A percentile compares a stretch with the other conserved stretches of the same genome.
These are phyloP conservation scores for Xestia rhomboidea DNA, from an alignment of 2,888 invertebrate genomes.

Conservation along the genomic window DNA sequence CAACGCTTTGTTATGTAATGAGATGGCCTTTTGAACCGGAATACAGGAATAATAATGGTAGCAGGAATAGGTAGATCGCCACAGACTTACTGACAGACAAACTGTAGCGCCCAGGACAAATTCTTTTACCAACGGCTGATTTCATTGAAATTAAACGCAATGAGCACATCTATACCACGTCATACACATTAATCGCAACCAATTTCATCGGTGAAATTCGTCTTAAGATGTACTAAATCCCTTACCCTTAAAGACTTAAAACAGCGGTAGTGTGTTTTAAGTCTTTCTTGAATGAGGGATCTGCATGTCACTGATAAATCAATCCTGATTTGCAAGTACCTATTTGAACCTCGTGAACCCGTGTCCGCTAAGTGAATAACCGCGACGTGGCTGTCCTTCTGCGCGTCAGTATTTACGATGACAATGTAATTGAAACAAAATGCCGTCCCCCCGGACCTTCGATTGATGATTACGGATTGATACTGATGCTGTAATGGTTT, in stretches of 20 bases:
- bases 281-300: background rate
- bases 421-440: slow-evolving; percentile 54
- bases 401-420: background rate
- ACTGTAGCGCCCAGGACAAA: background rate
- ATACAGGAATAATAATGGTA: background rate
- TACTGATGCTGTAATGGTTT: slow-evolving; percentile 21
- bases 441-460: slow-evolving; percentile 25
- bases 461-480: slow-evolving; percentile 57
- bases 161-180: background rate
- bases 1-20: slow-evolving; percentile 9
- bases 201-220: background rate
- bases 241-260: too few species aligned
- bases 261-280: too few species aligned
- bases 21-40: background rate
- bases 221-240: background rate
- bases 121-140: background rate
- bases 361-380: background rate
- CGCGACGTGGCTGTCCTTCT: slow-evolving; percentile 8
- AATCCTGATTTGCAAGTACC: background rate
- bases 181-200: background rate
- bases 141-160: background rate
- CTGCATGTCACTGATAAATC: background rate
- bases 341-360: background rate
- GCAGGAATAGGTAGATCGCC: background rate
- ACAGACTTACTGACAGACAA: background rate